Base-by-base conservation (phyloP, 2,888 invertebrate species). In the Luffia ferchaultella region DNA sequence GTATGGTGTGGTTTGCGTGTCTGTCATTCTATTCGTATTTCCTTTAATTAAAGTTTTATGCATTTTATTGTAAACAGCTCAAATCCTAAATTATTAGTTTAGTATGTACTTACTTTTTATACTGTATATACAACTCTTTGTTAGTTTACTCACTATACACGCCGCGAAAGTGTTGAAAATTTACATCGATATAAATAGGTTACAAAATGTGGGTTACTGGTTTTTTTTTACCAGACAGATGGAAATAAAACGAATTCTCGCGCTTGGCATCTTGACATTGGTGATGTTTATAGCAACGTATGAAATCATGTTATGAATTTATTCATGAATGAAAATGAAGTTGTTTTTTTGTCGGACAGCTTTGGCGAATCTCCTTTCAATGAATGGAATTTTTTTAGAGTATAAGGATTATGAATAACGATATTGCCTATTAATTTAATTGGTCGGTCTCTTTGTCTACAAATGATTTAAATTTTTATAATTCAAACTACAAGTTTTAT, bases 121-220 rank as follows among this genome's bases (percentile, higher is more conserved):
- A n/a, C n/a, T n/a, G n/a, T n/a, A n/a, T n/a, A n/a, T n/a, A n/a
- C n/a, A n/a, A n/a, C n/a, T n/a, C n/a, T n/a, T n/a, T n/a, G n/a
- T n/a, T n/a, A n/a, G n/a, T n/a, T n/a, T n/a, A n/a, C n/a, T n/a
- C n/a, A n/a, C n/a, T n/a, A n/a, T n/a, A n/a, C n/a, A n/a, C n/a
- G n/a, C 12, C 30, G 30, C 30, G 30, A 30, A 30, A 30, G 30
- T n/a, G n/a, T 12, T 30, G 30, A 30, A 30, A n/a, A 30, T 30
- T 30, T 12, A 30, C 5, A 7, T 7, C 30, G 30, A 30, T 50
- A 5, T 1, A 41, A 52, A 45, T 51, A 51, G 18, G 45, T 40
- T 12, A 7, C n/a, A 30, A 9, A n/a, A 12, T 44, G 20, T 43
- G 43, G 18, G n/a, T 48, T 16, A 15, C 16, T 16, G 12, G 42